These are phyloP conservation scores for Dipodomys stephensi DNA, from an alignment of 2,113 vertebrate genomes.

Conservation along the genomic window DNA sequence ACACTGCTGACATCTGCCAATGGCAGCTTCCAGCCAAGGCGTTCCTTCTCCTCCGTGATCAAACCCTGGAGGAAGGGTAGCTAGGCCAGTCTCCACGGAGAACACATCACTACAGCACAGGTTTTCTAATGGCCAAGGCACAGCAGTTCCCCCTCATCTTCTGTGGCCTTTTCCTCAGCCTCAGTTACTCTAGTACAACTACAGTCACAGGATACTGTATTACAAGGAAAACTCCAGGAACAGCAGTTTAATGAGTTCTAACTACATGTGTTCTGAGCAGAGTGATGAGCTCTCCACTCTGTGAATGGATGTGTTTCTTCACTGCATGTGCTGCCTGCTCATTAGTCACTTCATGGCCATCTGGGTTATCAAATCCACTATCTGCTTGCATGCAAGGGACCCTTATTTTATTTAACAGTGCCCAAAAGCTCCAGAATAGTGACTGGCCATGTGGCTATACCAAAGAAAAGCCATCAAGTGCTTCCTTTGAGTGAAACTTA, in stretches of 20 bases:
- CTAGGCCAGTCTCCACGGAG: background rate
- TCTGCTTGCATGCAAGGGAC: background rate
- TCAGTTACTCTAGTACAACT: background rate
- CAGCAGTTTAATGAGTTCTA: background rate
- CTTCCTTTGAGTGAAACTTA: background rate
- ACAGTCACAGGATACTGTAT: background rate
- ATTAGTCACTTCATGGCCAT: background rate
- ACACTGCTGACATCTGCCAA: too few relatives aligned
- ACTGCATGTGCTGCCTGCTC: too few relatives aligned
- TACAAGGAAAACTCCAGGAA: background rate
- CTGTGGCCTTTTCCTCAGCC: background rate
- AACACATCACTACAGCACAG: rapidly evolving
- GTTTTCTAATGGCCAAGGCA: background rate
- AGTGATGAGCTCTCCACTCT: background rate
- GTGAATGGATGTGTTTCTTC: background rate
- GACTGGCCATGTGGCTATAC: background rate
- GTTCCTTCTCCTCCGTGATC: background rate
- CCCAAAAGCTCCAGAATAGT: background rate
- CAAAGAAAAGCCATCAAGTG: background rate
- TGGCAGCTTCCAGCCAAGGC: too few relatives aligned
- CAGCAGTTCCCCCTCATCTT: background rate
- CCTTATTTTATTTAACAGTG: background rate
- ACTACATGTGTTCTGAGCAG: background rate
- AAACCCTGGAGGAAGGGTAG: background rate
- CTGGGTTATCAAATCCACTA: background rate